Evolutionary conservation across 1,140 invertebrate species (phyloP).

Genomic region (Helicoverpa armigera): DNA sequence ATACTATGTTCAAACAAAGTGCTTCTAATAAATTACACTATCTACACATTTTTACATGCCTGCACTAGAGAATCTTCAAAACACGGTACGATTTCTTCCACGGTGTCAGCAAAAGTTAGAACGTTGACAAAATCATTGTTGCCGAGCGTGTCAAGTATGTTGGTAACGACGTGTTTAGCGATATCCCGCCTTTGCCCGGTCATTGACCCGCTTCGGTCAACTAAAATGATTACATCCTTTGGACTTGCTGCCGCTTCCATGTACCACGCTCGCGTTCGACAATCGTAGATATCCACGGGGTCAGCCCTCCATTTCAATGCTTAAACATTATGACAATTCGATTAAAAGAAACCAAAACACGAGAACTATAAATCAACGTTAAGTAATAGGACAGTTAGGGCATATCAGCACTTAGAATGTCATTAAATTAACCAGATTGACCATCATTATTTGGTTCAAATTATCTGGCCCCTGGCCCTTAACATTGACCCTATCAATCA

Average conservation of each 20-base stretch:
- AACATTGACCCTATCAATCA: too few relatives aligned
- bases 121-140: constrained; percentile 99
- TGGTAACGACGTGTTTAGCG: constrained; percentile 96
- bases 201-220: constrained; percentile 99
- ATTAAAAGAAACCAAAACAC: not conserved
- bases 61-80: constrained; percentile 95
- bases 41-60: constrained; percentile 91
- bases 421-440: too few relatives aligned
- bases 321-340: constrained; percentile 49
- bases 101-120: constrained; percentile 93
- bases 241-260: constrained; percentile 98
- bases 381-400: too few relatives aligned
- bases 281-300: constrained; percentile 95
- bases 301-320: constrained; percentile 90
- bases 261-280: constrained; percentile 96
- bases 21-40: not conserved
- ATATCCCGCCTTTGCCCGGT: constrained; percentile 97
- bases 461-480: too few relatives aligned
- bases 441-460: too few relatives aligned
- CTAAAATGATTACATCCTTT: constrained; percentile 98
- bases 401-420: too few relatives aligned
- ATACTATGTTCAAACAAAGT: not conserved
- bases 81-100: constrained; percentile 94
- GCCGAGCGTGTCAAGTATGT: constrained; percentile 98
- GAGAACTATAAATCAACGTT: not conserved